Evolutionary conservation across 2,113 vertebrate species (phyloP), one percentile per base, ranked within the genome.

Genomic region (Ursus arctos): DNA sequence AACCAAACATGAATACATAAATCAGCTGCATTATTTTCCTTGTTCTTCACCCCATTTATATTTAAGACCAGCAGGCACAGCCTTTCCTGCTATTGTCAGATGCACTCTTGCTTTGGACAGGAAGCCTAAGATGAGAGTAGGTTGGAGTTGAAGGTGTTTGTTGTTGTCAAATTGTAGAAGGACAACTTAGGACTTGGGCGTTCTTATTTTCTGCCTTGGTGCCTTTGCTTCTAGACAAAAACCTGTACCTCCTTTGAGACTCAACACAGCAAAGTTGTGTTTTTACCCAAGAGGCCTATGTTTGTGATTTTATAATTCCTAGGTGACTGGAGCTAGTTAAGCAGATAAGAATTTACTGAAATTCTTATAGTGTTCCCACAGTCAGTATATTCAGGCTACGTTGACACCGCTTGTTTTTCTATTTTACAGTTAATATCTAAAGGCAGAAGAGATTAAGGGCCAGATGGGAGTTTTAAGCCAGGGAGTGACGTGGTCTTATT

Each of bases 401-500:
- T 40, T 79, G 69, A 84, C 40, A 77, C 10, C 67, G 24, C 79
- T 51, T 94, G 36, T 72, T 94, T 88, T 91, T 91, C 59, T 90
- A 2, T 77, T 94, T 92, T 85, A 65, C 3, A 74, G 53, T 92
- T 94, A 92, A 10, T 80, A 79, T 94, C 47, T 83, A 63, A 91
- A 94, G 28, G 55, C 88, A 40, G 87, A 94, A 90, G 71, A 88
- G 69, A 40, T 91, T 40, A 43, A 55, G n/a, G 61, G 26, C n/a
- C 26, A 69, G n/a, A 55, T 22, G 24, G 31, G 21, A n/a, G 22
- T 65, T 79, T 80, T 79, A 80, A 65, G 88, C 72, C 33, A 31
- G 43, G 19, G 21, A 63, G 31, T 90, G 72, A n/a, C 9, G n/a
- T 26, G 43, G 21, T 63, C 40, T n/a, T 63, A 84, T 69, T 49